A percentile compares a stretch with the other conserved stretches of the same genome.
Conservation (phyloP, 2,113 vertebrate species). For the Rousettus leschenaultii region DNA sequence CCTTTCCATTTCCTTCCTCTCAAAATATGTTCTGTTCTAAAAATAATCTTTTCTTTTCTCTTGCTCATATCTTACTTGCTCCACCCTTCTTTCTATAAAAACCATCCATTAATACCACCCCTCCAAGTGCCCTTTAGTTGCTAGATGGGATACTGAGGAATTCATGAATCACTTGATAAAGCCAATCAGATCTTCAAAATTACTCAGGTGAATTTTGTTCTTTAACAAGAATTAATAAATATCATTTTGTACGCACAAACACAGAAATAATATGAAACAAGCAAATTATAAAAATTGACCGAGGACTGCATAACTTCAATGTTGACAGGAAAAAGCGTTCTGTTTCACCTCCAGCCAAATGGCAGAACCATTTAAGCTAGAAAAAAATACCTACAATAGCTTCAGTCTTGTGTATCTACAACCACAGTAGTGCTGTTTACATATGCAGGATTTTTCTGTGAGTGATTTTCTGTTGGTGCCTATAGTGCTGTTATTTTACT, state of each 20-base stretch:
- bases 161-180: background rate
- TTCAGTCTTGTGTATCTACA: background rate
- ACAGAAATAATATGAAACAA: background rate
- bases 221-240: background rate
- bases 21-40: too few species aligned
- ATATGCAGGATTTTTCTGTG: background rate
- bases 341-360: background rate
- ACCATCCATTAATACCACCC: background rate
- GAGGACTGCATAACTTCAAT: background rate
- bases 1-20: too few species aligned
- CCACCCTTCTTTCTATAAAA: background rate
- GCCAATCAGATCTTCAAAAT: background rate
- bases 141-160: background rate
- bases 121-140: background rate
- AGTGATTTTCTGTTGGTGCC: background rate
- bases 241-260: background rate
- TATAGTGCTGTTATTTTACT: background rate
- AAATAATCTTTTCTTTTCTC: too few species aligned
- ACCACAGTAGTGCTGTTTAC: background rate
- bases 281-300: background rate
- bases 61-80: too few species aligned
- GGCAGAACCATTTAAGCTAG: background rate
- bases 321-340: background rate
- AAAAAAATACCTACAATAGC: background rate
- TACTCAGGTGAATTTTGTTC: background rate